These are phyloP conservation scores for Plodia interpunctella DNA, from an alignment of 1,140 invertebrate species.

Conservation along the genomic window DNA sequence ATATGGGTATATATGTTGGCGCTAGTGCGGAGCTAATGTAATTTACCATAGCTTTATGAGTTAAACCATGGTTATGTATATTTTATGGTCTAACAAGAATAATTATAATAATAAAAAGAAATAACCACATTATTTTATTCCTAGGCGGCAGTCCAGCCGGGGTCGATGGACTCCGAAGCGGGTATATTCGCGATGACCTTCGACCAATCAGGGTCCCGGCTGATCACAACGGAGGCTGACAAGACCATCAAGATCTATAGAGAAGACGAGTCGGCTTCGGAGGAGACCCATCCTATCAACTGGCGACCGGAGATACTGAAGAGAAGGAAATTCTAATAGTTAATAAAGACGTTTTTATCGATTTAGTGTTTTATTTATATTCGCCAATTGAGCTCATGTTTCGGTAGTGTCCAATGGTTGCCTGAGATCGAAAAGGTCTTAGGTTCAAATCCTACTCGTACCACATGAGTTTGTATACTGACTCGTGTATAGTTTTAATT, in stretches of 20 bases:
- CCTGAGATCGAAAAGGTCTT: too few species aligned
- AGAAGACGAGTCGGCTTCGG: slow-evolving; percentile 96
- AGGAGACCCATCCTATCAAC: slow-evolving; percentile 97
- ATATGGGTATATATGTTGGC: too few species aligned
- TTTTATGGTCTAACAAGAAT: too few species aligned
- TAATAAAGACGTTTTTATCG: not conserved
- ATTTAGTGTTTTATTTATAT: not conserved
- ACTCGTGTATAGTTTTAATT: too few species aligned
- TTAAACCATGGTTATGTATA: too few species aligned
- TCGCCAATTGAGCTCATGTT: not conserved
- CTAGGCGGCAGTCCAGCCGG: slow-evolving; percentile 96
- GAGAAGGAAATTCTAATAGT: slow-evolving; percentile 88
- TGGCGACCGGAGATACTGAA: slow-evolving; percentile 98
- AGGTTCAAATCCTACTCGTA: too few species aligned
- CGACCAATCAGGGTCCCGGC: slow-evolving; percentile 94
- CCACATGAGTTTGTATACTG: too few species aligned
- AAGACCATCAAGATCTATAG: slow-evolving; percentile 99
- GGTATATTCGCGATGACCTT: slow-evolving; percentile 97
- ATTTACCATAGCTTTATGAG: too few species aligned
- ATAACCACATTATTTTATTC: too few species aligned
- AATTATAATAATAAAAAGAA: too few species aligned
- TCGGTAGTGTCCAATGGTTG: too few species aligned
- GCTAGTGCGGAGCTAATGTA: too few species aligned
- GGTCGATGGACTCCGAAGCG: slow-evolving; percentile 99
- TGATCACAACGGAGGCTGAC: slow-evolving; percentile 98